phyloP scores from a whole-genome alignment of 37 sponge, comb jelly and placozoan species.

The Beroe forskalii region DNA sequence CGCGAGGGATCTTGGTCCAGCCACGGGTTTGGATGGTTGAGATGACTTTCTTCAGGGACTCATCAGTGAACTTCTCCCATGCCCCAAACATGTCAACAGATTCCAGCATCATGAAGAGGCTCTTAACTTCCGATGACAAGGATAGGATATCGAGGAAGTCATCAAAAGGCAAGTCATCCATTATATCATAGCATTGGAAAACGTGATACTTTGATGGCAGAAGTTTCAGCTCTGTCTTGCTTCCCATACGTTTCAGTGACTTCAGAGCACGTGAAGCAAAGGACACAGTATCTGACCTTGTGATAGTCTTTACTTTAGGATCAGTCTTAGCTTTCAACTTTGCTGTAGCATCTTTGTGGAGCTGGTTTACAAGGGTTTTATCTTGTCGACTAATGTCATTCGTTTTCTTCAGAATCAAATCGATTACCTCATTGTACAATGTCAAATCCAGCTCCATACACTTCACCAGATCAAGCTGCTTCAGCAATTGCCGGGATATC shows the following conservation, averaged over 20 bases:
- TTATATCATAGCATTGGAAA: conserved; percentile 18
- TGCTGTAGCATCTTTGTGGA: neutral
- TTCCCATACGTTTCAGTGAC: neutral
- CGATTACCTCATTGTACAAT: neutral
- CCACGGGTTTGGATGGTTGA: neutral
- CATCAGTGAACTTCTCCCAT: neutral
- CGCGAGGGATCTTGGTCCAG: neutral
- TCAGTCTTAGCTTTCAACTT: neutral
- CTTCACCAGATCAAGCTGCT: neutral
- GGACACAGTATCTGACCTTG: neutral
- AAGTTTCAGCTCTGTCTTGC: neutral
- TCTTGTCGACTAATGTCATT: neutral
- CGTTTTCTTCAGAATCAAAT: neutral
- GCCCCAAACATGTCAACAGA: conserved; percentile 16
- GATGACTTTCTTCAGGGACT: neutral
- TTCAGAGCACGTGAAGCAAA: neutral
- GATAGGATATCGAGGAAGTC: neutral
- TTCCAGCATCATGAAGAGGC: conserved; percentile 35
- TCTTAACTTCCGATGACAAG: conserved; percentile 25
- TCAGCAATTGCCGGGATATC: neutral
- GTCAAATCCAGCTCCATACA: neutral
- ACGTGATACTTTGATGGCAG: conserved; percentile 11
- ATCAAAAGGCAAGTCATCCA: neutral
- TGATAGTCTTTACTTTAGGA: neutral
- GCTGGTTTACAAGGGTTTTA: neutral